phyloP scores from a whole-genome alignment of 2,113 vertebrate species.

The Marmota monax region DNA sequence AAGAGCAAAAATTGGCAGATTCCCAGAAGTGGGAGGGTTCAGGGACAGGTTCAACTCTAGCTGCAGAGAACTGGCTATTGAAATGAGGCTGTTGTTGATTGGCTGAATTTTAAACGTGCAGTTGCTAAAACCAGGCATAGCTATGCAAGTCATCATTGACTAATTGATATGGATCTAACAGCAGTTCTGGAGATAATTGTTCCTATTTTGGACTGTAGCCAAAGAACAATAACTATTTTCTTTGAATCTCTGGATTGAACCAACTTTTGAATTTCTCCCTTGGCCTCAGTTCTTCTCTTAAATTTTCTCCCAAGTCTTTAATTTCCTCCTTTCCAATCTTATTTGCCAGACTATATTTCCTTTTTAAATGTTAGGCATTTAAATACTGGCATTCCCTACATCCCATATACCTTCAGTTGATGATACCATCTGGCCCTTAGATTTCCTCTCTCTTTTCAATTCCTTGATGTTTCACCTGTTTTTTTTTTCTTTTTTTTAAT shows the following conservation, averaged over 20 bases:
- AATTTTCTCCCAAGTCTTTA: not conserved
- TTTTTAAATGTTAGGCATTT: not conserved
- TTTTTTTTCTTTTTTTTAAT: not conserved
- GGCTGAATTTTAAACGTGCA: not conserved
- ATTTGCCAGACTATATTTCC: not conserved
- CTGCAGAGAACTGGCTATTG: not conserved
- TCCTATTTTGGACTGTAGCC: not conserved
- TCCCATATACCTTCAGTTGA: not conserved
- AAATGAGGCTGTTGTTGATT: not conserved
- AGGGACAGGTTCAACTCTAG: not conserved
- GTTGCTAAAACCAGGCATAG: not conserved
- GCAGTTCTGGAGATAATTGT: not conserved
- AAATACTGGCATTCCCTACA: not conserved
- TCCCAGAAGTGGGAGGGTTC: not conserved
- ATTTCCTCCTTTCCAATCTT: not conserved
- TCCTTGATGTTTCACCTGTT: not conserved
- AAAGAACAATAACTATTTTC: not conserved
- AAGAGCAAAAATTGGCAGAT: not conserved
- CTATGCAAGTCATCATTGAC: not conserved
- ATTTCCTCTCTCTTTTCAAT: not conserved
- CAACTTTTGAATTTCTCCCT: not conserved
- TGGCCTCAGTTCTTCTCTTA: not conserved
- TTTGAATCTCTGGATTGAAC: not conserved
- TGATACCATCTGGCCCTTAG: not conserved
- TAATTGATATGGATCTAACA: not conserved